Evolutionary conservation across 53 echinoderm and acorn worm genomes (phyloP), one percentile per base, ranked within the genome.

Genomic region (Astropecten irregularis): DNA sequence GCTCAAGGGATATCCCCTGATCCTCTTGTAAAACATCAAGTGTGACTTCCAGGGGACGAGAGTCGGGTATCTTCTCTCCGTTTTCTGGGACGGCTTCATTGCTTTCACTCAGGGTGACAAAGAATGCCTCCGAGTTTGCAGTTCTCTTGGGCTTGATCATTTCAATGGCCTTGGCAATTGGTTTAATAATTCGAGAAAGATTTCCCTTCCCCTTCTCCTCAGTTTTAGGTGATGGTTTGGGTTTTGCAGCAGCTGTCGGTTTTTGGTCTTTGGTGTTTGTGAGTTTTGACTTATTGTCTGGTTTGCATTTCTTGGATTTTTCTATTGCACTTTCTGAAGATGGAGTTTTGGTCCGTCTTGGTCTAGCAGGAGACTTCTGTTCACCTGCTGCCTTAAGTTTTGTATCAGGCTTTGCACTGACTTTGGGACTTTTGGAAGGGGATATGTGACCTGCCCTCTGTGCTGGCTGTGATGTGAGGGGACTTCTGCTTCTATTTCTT

Each of bases 101-200:
- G 19, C 81, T 76, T 18, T 83, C 60, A 40, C 73, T 65, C 5
- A 74, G 68, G 71, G 66, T 49, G 49, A 90, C 91, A 83, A 82
- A 90, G 49, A 90, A 90, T 4, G 91, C 86, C 55, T 82, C 86
- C 16, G 82, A 70, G 30, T 82, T 81, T 9, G 66, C 61, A 18
- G 91, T 86, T 38, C 66, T 66, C 40, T 83, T 85, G 32, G 83
- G 67, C 42, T 60, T 71, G 13, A 84, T 61, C 55, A 32, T 61
- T 25, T 61, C 61, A 23, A 71, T 25, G 11, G 49, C 72, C 69
- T 72, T 84, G 46, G 62, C 58, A 49, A 72, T 74, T 6, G 73
- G 73, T 54, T 54, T 54, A 18, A 73, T 36, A 35, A 73, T 54
- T 21, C 18, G 50, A 4, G 58, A 26, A 11, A 74, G 56, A 40